These are phyloP conservation scores for Chloromyia formosa DNA, from an alignment of 2,888 invertebrate species.

Conservation along the genomic window DNA sequence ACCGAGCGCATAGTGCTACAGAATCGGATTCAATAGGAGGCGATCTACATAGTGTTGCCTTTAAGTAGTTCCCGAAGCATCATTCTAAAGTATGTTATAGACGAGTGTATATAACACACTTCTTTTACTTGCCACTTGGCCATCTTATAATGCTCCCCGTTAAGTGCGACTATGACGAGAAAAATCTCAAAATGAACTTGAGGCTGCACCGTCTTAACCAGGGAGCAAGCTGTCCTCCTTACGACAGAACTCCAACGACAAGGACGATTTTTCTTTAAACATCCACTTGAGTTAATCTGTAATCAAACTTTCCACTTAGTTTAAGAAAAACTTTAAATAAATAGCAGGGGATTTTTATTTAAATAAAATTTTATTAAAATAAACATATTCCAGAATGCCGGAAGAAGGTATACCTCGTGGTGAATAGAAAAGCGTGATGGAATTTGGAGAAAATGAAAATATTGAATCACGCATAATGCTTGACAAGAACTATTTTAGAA, in stretches of 20 bases:
- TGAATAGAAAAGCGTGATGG: too few species aligned
- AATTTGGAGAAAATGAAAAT: too few species aligned
- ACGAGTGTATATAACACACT: background rate
- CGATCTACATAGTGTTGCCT: background rate
- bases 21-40: background rate
- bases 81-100: background rate
- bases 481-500: too few species aligned
- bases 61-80: background rate
- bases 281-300: constrained; percentile 41
- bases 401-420: too few species aligned
- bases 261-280: constrained; percentile 20
- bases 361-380: too few species aligned
- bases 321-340: constrained; percentile 42
- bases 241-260: background rate
- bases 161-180: constrained; percentile 1
- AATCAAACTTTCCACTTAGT: constrained; percentile 42
- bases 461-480: too few species aligned
- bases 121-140: background rate
- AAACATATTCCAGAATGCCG: too few species aligned
- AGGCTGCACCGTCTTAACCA: background rate
- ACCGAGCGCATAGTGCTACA: too few species aligned
- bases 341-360: too few species aligned
- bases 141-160: background rate
- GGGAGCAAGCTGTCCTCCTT: background rate
- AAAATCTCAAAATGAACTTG: constrained; percentile 18